Evolutionary conservation across 2,888 invertebrate genomes (phyloP).

Genomic region (Chrysolina haemoptera): DNA sequence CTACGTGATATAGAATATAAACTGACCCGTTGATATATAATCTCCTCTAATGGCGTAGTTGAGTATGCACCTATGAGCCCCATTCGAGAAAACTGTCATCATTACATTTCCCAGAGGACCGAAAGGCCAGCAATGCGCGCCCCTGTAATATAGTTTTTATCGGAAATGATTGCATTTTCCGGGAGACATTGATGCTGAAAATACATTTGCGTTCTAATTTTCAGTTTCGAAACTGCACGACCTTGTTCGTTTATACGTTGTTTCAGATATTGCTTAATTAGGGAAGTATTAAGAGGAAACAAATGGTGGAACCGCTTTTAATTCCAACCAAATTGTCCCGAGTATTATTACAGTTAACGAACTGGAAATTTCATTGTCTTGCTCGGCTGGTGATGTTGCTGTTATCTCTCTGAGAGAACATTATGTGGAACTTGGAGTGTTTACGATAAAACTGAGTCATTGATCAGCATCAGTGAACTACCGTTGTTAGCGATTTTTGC

Average conservation of each 20-base stretch:
- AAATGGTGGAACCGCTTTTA: conserved; percentile 54
- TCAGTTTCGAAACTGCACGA: conserved; percentile 56
- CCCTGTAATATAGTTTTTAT: conserved; percentile 47
- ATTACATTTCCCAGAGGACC: neutral
- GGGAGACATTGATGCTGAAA: conserved; percentile 55
- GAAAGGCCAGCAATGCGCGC: neutral
- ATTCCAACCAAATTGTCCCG: conserved; percentile 54
- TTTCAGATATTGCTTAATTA: conserved; percentile 56
- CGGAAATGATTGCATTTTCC: conserved; percentile 55
- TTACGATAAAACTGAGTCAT: conserved; percentile 1
- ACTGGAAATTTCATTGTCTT: conserved; percentile 52
- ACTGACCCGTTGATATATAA: no score
- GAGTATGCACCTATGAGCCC: neutral
- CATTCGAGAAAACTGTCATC: neutral
- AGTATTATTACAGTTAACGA: conserved; percentile 52
- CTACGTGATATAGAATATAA: no score
- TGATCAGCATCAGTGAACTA: neutral
- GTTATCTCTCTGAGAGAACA: conserved; percentile 31
- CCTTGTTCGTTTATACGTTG: conserved; percentile 48
- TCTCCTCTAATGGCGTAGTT: neutral
- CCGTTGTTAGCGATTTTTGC: neutral
- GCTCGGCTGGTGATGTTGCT: conserved; percentile 27
- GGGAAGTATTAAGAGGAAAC: conserved; percentile 52
- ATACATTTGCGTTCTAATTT: conserved; percentile 58
- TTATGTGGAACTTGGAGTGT: neutral